Conservation (phyloP, 2,888 invertebrate species). For the Hypomecis punctinalis region DNA sequence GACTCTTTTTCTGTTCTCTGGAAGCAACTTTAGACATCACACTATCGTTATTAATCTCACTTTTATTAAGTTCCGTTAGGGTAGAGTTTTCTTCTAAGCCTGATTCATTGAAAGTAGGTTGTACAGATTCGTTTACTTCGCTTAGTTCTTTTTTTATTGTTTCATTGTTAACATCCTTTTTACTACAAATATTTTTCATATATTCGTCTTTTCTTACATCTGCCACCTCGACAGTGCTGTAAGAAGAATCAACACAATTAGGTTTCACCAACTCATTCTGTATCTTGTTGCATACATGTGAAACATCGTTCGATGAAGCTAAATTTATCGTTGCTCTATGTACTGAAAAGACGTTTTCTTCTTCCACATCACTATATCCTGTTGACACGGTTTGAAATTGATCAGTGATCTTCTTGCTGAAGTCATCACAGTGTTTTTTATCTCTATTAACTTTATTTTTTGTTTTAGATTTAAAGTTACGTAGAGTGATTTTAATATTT, state of each 20-base stretch:
- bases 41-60: slow-evolving; percentile 37
- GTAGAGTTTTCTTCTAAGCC: slow-evolving; percentile 41
- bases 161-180: slow-evolving; percentile 34
- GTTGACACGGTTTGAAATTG: slow-evolving; percentile 71
- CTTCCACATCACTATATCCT: slow-evolving; percentile 57
- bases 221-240: slow-evolving; percentile 34
- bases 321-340: slow-evolving; percentile 61
- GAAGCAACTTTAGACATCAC: slow-evolving; percentile 44
- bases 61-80: slow-evolving; percentile 38
- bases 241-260: slow-evolving; percentile 35
- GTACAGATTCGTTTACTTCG: slow-evolving; percentile 30
- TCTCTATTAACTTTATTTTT: slow-evolving; percentile 44
- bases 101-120: slow-evolving; percentile 34
- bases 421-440: slow-evolving; percentile 48
- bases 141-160: slow-evolving; percentile 30
- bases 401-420: slow-evolving; percentile 61
- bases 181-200: slow-evolving; percentile 22
- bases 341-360: slow-evolving; percentile 55
- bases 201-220: slow-evolving; percentile 38
- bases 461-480: slow-evolving; percentile 54
- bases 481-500: slow-evolving; percentile 68
- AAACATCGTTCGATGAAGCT: slow-evolving; percentile 50
- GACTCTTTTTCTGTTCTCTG: slow-evolving; percentile 60
- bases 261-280: slow-evolving; percentile 28
- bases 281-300: slow-evolving; percentile 36